A percentile compares a stretch with the other conserved stretches of the same genome.
phyloP scores from a whole-genome alignment of 1,140 invertebrate species.

The Ridgeia piscesae region DNA sequence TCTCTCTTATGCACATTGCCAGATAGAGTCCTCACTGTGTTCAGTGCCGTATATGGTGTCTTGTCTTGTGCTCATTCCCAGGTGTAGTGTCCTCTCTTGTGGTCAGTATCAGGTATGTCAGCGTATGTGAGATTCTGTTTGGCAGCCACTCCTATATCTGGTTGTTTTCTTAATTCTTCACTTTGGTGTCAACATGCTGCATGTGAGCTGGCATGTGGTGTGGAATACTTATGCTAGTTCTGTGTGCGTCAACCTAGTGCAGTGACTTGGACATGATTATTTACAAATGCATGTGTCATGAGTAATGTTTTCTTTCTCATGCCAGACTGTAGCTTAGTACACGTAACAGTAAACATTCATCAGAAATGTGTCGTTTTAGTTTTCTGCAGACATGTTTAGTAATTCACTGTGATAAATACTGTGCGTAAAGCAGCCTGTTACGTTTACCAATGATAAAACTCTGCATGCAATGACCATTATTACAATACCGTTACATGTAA shows the following conservation, averaged over 20 bases:
- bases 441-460: background rate
- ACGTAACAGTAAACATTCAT: background rate
- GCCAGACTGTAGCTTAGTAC: background rate
- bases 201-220: background rate
- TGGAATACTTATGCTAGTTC: background rate
- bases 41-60: background rate
- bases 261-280: background rate
- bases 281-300: background rate
- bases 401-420: background rate
- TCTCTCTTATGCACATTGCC: no score
- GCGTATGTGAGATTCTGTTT: background rate
- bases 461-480: background rate
- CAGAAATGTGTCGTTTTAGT: background rate
- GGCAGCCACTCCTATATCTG: background rate
- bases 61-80: background rate
- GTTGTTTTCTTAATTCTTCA: background rate
- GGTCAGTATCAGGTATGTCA: background rate
- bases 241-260: background rate
- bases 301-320: background rate
- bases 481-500: background rate
- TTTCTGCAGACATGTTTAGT: background rate
- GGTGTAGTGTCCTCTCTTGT: background rate
- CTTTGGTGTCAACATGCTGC: background rate
- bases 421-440: background rate
- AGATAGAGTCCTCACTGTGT: no score